A percentile compares a stretch with the other conserved stretches of the same genome.
These are phyloP conservation scores for Drosophila serrata DNA, from an alignment of 1,140 invertebrate species.

Conservation along the genomic window DNA sequence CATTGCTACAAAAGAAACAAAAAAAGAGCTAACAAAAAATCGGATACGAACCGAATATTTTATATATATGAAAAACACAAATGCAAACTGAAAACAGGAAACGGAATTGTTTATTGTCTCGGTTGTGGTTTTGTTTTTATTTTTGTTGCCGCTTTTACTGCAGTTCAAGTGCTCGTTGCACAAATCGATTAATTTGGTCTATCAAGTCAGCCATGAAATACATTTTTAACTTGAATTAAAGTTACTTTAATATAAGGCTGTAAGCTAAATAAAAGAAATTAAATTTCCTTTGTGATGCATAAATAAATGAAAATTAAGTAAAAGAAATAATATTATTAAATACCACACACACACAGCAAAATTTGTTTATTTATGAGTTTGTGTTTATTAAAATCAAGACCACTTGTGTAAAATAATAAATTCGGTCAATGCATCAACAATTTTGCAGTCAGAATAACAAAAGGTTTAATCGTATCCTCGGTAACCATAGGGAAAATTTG, in stretches of 20 bases:
- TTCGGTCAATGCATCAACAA: not conserved
- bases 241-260: not conserved
- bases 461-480: not conserved
- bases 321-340: not conserved
- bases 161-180: slow-evolving; percentile 25
- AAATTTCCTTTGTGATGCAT: not conserved
- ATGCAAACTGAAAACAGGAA: slow-evolving; percentile 52
- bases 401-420: slow-evolving; percentile 3
- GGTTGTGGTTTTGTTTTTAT: slow-evolving; percentile 25
- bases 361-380: not conserved
- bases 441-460: slow-evolving; percentile 1
- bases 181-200: slow-evolving; percentile 40
- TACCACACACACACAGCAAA: too few species aligned
- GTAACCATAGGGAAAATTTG: not conserved
- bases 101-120: slow-evolving; percentile 48
- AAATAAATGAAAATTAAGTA: not conserved
- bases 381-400: not conserved
- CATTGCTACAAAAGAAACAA: not conserved
- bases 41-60: slow-evolving; percentile 42
- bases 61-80: slow-evolving; percentile 18
- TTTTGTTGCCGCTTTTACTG: slow-evolving; percentile 7
- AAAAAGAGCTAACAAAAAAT: slow-evolving; percentile 16
- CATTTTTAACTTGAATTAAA: slow-evolving; percentile 13
- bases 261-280: not conserved
- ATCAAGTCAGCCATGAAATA: slow-evolving; percentile 13